Base-by-base conservation (phyloP, 2,113 vertebrate genomes). In the Oryzias celebensis region DNA sequence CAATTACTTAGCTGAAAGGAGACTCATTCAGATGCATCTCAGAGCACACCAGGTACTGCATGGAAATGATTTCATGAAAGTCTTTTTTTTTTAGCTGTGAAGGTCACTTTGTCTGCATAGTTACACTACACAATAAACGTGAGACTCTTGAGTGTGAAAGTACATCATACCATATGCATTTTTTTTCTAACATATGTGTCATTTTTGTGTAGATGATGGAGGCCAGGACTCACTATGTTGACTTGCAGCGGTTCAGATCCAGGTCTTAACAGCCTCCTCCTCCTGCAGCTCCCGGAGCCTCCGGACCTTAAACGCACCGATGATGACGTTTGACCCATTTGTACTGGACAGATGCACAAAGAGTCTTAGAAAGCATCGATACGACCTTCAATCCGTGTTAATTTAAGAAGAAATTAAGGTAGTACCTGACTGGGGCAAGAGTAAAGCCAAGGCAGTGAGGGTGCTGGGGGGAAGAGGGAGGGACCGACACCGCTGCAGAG, bases 231-330 rank as follows among this genome's bases (percentile, higher is more conserved):
- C 91, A 96, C 93, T 68, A 94, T 76, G 72, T 92, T 93, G 75
- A 94, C 91, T 47, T 93, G 92, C 54, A 95, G 90, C 22, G 94
- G 92, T 76, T 94, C 93, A 18, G 93, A 94, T 54, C 94, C 93
- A 12, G 92, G 91, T 84, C 91, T 92, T 48, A 94, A 76, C 52
- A 92, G 82, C 62, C 93, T 94, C 85, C 90, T 94, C 86, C 91
- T 89, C 56, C 83, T 82, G 68, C 79, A 88, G 65, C 86, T 87
- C 0, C 80, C 90, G 65, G 80, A 83, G 74, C 73, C 90, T 79
- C 84, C 89, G 58, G 89, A 92, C 16, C 87, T 84, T 65, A 89
- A 65, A 20, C 88, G 89, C 46, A 89, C 84, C 0, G 89, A 81
- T 1, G 86, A 83, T 3, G 89, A 82, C 4, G 85, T 86, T 64